A percentile compares a stretch with the other conserved stretches of the same genome.
Conservation (phyloP, 2,113 vertebrate species). For the Panthera uncia region DNA sequence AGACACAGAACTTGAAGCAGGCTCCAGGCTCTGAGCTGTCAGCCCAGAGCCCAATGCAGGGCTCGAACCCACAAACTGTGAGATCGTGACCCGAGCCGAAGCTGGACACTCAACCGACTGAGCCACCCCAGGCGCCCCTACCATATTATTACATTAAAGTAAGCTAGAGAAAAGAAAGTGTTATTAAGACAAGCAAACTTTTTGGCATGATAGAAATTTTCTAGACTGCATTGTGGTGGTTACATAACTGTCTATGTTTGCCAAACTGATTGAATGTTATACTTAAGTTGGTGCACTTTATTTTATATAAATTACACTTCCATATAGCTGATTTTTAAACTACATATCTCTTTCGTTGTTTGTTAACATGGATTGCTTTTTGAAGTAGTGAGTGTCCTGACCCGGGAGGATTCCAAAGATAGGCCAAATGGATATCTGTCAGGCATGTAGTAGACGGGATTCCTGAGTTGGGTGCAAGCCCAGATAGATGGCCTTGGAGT, state of each 20-base stretch:
- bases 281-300: background rate
- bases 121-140: too few species aligned
- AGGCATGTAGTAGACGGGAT: background rate
- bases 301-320: background rate
- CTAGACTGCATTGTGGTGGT: background rate
- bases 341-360: background rate
- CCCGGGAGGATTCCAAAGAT: constrained; percentile 1
- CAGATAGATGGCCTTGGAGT: background rate
- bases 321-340: background rate
- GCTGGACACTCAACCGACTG: too few species aligned
- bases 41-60: too few species aligned
- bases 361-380: background rate
- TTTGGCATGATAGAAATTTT: background rate
- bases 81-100: too few species aligned
- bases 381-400: background rate
- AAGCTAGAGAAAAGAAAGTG: too few species aligned
- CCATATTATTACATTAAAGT: too few species aligned
- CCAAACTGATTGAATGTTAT: background rate
- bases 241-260: background rate
- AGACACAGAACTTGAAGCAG: too few species aligned
- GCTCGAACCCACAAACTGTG: too few species aligned
- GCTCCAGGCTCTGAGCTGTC: too few species aligned
- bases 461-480: background rate
- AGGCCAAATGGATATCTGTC: background rate
- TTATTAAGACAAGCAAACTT: background rate